Evolutionary conservation across 2,888 invertebrate genomes (phyloP).

Genomic region (Pristionchus maxplancki): DNA sequence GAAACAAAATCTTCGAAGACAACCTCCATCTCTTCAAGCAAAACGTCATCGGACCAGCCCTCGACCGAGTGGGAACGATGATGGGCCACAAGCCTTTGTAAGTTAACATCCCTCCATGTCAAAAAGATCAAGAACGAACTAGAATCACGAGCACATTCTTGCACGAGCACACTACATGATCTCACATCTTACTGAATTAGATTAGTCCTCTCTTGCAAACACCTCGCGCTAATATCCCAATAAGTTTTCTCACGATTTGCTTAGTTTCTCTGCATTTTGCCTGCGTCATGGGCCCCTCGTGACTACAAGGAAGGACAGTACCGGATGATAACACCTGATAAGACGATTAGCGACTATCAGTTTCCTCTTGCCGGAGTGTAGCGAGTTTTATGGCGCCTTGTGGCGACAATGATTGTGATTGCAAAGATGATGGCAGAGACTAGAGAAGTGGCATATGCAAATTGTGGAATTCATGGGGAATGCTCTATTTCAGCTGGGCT

Average conservation of each 20-base stretch:
- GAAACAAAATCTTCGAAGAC: neutral
- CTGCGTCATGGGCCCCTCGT: neutral
- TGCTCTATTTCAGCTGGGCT: constrained; percentile 19
- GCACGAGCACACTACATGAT: no score
- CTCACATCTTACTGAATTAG: neutral
- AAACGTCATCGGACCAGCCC: neutral
- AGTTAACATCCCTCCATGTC: no score
- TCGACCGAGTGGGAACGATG: neutral
- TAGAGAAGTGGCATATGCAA: neutral
- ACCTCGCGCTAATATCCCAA: neutral
- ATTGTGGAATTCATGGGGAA: neutral
- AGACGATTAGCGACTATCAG: constrained; percentile 2
- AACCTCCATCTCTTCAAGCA: neutral
- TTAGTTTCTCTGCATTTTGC: neutral
- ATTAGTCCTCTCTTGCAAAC: neutral
- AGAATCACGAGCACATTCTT: no score
- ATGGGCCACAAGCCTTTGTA: constrained; percentile 29
- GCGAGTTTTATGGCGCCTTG: neutral
- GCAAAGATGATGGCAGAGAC: neutral
- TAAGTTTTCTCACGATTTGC: neutral
- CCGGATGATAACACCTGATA: neutral
- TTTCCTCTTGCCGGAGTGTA: neutral
- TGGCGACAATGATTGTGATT: neutral
- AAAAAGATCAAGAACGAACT: no score
- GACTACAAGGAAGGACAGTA: neutral